phyloP scores from a whole-genome alignment of 2,888 invertebrate species.

The Tachina grossa region DNA sequence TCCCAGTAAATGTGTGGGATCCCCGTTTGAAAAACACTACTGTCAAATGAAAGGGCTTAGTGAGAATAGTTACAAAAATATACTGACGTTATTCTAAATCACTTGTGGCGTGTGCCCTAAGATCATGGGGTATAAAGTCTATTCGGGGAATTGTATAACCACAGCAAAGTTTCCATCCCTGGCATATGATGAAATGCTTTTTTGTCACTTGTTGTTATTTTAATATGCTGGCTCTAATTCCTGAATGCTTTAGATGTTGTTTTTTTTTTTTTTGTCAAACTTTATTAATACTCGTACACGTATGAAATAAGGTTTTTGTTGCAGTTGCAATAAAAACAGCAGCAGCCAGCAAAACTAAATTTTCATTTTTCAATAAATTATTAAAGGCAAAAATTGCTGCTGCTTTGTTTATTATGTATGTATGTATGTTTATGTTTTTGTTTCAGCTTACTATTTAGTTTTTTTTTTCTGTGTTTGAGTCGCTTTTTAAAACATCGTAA shows the following conservation, averaged over 20 bases:
- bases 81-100: too few relatives aligned
- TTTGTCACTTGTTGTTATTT: slow-evolving; percentile 68
- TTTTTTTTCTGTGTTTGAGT: slow-evolving; percentile 37
- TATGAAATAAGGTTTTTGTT: slow-evolving; percentile 33
- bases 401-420: neutral
- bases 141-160: too few relatives aligned
- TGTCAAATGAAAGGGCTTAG: too few relatives aligned
- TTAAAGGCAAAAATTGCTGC: slow-evolving; percentile 69
- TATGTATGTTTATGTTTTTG: slow-evolving; percentile 3
- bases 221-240: slow-evolving; percentile 58
- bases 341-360: slow-evolving; percentile 47
- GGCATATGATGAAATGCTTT: slow-evolving; percentile 59
- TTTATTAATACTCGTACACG: slow-evolving; percentile 30
- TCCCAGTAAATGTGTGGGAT: too few relatives aligned
- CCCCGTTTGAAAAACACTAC: too few relatives aligned
- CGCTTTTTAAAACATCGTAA: slow-evolving; percentile 73
- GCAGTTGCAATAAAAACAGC: slow-evolving; percentile 21
- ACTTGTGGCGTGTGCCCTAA: too few relatives aligned
- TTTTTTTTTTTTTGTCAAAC: slow-evolving; percentile 29
- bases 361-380: slow-evolving; percentile 73
- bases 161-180: neutral
- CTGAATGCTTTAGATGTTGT: slow-evolving; percentile 41
- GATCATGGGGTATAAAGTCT: too few relatives aligned
- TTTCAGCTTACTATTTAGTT: slow-evolving; percentile 50
- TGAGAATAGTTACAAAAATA: too few relatives aligned